phyloP scores from a whole-genome alignment of 2,797 vertebrate genomes.

The Tympanoctomys barrerae region DNA sequence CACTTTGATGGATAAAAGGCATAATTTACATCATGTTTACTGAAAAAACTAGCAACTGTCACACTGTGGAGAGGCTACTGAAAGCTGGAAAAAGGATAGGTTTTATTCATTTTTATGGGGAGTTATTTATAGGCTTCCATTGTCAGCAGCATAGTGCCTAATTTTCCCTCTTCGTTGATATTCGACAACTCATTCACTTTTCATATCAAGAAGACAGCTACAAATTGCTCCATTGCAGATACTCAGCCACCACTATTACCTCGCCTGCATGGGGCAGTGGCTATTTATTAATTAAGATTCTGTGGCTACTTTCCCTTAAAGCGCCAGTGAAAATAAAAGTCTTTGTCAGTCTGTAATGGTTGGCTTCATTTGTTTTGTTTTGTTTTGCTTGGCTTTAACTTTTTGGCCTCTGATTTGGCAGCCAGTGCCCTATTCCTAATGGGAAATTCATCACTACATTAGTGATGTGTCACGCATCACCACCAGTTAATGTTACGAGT shows the following conservation, averaged over 20 bases:
- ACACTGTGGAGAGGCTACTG: conserved; percentile 85
- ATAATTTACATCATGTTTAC: conserved; percentile 87
- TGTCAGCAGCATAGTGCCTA: conserved; percentile 85
- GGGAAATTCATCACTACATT: conserved; percentile 64
- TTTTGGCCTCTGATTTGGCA: conserved; percentile 70
- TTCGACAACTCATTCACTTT: conserved; percentile 82
- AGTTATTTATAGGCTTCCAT: conserved; percentile 86
- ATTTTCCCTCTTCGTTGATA: conserved; percentile 85
- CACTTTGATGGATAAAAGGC: conserved; percentile 84
- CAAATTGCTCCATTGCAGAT: conserved; percentile 81
- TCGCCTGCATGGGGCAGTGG: conserved; percentile 68
- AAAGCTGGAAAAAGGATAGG: conserved; percentile 82
- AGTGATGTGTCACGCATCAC: conserved; percentile 18
- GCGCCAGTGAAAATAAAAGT: conserved; percentile 42
- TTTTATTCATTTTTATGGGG: conserved; percentile 86
- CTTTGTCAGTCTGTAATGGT: conserved; percentile 69
- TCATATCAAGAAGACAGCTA: conserved; percentile 83
- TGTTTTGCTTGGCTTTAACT: conserved; percentile 76
- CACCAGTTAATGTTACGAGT: conserved; percentile 43
- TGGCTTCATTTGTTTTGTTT: conserved; percentile 72
- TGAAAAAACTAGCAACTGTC: conserved; percentile 86
- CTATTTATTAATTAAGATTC: conserved; percentile 84
- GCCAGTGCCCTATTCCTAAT: conserved; percentile 74
- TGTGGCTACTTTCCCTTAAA: conserved; percentile 69
- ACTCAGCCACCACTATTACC: conserved; percentile 70